Evolutionary conservation across 2,113 vertebrate genomes (phyloP).

Genomic region (Chloropsis cyanopogon): DNA sequence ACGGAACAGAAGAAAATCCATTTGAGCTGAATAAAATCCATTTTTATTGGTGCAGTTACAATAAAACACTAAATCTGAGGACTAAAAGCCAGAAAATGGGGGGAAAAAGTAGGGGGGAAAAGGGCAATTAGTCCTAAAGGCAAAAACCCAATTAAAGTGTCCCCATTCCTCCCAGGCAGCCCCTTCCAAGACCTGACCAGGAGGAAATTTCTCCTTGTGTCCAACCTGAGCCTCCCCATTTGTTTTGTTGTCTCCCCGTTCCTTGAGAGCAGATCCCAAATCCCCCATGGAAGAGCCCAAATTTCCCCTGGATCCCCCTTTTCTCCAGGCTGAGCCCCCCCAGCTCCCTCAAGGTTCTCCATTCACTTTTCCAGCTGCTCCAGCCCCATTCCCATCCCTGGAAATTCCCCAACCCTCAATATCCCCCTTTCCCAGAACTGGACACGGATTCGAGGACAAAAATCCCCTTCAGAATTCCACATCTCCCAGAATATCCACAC

Average conservation of each 20-base stretch:
- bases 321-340: not conserved
- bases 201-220: not conserved
- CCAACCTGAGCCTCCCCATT: not conserved
- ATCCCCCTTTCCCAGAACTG: not conserved
- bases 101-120: rapidly evolving
- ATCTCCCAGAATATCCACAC: not conserved
- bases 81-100: not conserved
- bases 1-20: not conserved
- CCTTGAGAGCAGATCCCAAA: not conserved
- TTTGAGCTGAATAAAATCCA: not conserved
- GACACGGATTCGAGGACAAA: rapidly evolving
- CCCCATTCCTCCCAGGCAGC: not conserved
- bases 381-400: not conserved
- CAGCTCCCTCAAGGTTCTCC: not conserved
- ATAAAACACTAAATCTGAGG: not conserved
- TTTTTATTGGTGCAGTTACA: not conserved
- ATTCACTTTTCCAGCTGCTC: not conserved
- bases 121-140: not conserved
- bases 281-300: rapidly evolving
- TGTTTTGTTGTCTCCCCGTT: not conserved
- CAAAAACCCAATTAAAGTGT: not conserved
- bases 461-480: not conserved
- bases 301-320: not conserved
- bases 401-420: not conserved
- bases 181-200: not conserved